Base-by-base conservation (phyloP, 1,140 invertebrate species). In the Dermatophagoides farinae region DNA sequence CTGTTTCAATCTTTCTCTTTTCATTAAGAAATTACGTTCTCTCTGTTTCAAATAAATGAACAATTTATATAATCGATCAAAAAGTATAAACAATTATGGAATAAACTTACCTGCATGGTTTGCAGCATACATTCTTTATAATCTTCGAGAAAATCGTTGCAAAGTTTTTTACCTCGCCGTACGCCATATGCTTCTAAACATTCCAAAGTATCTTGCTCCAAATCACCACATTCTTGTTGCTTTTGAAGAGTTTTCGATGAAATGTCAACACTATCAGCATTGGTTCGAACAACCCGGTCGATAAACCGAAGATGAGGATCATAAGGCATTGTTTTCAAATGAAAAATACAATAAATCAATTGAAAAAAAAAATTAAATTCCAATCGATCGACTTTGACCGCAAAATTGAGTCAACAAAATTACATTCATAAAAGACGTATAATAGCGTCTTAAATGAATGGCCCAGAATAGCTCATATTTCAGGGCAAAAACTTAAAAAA, bases 181-280 rank as follows among this genome's bases (percentile, higher is more conserved):
- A 25, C 44, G 20, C 62, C 62, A 57, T 64, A 64, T n/a, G 62
- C 62, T 38, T 64, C 62, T 10, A 64, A 25, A 64, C 62, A 64
- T 43, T 64, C 60, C 1, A 61, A 8, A 11, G 58, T 38, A 38
- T 64, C 62, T 37, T 63, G 12, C 20, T 64, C 60, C n/a, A 64
- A 41, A 44, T 64, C 62, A 22, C 39, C 58, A 43, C 62, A 64
- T 44, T 61, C 41, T 23, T n/a, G 44, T 16, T 22, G 12, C 14
- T 53, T 51, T 37, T 1, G 2, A 5, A 37, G 11, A 22, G 9
- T 31, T 84, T 72, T 80, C 74, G 18, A 25, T 18, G 14, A 6
- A 4, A 55, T 2, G 23, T 40, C 25, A 6, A 14, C 1, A n/a
- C 14, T 20, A 55, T 55, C 53, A 11, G 41, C 38, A 44, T 55